Conservation (phyloP, 2,797 vertebrate genomes). For the Gorsachius magnificus region DNA sequence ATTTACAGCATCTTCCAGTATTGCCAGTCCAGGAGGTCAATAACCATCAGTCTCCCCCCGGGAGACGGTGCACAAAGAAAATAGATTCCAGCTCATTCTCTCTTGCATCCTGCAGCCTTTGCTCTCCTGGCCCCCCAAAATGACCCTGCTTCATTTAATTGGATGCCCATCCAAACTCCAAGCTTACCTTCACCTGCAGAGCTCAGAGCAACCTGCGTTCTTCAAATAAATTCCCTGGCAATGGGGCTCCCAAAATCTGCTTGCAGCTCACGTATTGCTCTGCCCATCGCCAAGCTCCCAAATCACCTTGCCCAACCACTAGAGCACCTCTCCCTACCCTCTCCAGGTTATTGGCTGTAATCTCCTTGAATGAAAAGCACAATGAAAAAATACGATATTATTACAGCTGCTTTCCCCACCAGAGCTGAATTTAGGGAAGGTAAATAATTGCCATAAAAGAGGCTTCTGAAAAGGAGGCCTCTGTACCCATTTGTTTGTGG, state of each 20-base stretch:
- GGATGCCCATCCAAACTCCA: background rate
- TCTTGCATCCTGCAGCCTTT: background rate
- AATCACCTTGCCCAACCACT: background rate
- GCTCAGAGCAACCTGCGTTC: background rate
- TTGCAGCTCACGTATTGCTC: background rate
- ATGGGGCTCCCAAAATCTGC: background rate
- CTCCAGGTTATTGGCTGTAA: background rate
- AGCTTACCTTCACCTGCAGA: background rate
- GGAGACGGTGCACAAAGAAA: background rate
- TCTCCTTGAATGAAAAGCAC: conserved; percentile 18
- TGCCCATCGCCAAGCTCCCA: accelerated
- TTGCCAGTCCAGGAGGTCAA: background rate
- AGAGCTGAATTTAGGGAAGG: background rate
- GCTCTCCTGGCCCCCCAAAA: background rate
- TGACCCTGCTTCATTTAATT: background rate
- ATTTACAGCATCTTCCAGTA: background rate
- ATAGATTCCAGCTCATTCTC: background rate
- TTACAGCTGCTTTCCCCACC: background rate
- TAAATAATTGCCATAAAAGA: conserved; percentile 24
- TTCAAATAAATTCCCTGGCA: background rate
- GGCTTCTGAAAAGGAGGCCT: conserved; percentile 11
- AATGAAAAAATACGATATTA: background rate
- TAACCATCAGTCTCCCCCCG: accelerated
- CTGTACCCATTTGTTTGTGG: conserved; percentile 2
- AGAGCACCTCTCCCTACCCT: background rate